These are phyloP conservation scores for Geopemphigus sp. DNA, from an alignment of 1,140 invertebrate genomes.

Conservation along the genomic window DNA sequence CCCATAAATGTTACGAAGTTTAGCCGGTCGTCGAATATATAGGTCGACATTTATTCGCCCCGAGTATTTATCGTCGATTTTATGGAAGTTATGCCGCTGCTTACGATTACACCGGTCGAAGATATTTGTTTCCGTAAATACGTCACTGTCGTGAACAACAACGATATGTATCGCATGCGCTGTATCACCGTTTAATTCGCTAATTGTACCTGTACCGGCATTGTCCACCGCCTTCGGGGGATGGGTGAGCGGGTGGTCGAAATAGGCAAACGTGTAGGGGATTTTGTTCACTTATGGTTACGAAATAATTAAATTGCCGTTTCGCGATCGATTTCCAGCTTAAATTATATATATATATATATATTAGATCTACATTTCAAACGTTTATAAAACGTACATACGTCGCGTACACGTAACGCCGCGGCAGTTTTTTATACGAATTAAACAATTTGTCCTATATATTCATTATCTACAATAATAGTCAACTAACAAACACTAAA, in stretches of 20 bases:
- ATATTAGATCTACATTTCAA: background rate
- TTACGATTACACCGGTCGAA: too few species aligned
- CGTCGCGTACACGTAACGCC: background rate
- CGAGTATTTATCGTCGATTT: too few species aligned
- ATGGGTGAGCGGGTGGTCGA: background rate
- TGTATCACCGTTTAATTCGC: too few species aligned
- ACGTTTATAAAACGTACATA: background rate
- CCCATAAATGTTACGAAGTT: too few species aligned
- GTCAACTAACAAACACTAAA: background rate
- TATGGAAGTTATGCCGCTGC: too few species aligned
- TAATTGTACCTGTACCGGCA: too few species aligned
- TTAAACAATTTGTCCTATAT: background rate
- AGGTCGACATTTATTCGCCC: too few species aligned
- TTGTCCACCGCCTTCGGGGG: too few species aligned
- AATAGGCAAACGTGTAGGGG: background rate
- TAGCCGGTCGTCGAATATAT: too few species aligned
- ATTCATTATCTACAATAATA: conserved; percentile 15
- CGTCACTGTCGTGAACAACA: too few species aligned
- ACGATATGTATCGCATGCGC: too few species aligned
- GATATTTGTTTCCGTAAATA: too few species aligned
- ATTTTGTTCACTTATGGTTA: background rate
- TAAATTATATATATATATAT: conserved; percentile 7
- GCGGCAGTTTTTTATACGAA: background rate
- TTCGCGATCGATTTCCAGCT: background rate
- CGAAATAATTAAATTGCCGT: conserved; percentile 7